Base-by-base conservation (phyloP, 2,797 vertebrate genomes). In the Eidolon dupreanum region DNA sequence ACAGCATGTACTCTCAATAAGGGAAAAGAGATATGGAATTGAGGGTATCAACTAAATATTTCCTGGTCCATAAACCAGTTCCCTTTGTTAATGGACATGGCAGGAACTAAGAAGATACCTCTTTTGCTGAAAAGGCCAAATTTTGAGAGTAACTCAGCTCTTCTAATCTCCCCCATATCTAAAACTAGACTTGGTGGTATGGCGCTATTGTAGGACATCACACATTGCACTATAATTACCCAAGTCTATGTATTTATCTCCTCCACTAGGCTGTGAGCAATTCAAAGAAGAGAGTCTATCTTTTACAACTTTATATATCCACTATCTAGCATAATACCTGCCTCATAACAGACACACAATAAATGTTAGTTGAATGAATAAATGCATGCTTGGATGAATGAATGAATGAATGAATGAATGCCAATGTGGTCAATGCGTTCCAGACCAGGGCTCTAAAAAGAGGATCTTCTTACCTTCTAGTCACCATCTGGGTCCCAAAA, bases 401-500 rank as follows among this genome's bases (percentile, higher is more conserved):
- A 77, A 53, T 28, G 33, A 93, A 83, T 75, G 91, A 95, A 75
- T 85, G 53, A 71, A 53, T 43, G 43, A 11, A 43, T 24, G 59
- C 36, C 84, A 94, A 11, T 71, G 19, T 31, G 20, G 22, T 78
- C 53, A 20, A 31, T 55, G 43, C 88, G n/a, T 86, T 53, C 83
- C 49, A 68, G n/a, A 79, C 36, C n/a, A 82, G 19, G 20, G 5
- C 38, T 96, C 73, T 93, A 92, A 88, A 87, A 38, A 84, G 85
- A 75, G 66, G 59, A 53, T 19, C 73, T 68, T 92, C 57, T 92
- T 88, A 95, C 88, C 66, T 92, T 92, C 94, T 71, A 70, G 15
- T 81, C 26, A 33, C 94, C 92, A 95, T 88, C 88, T 97, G 95
- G 81, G 65, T 94, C 86, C 51, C 74, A 77, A 96, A 93, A 68